phyloP scores from a whole-genome alignment of 2,113 vertebrate species.

The Boulengeromyrus knoepffleri region DNA sequence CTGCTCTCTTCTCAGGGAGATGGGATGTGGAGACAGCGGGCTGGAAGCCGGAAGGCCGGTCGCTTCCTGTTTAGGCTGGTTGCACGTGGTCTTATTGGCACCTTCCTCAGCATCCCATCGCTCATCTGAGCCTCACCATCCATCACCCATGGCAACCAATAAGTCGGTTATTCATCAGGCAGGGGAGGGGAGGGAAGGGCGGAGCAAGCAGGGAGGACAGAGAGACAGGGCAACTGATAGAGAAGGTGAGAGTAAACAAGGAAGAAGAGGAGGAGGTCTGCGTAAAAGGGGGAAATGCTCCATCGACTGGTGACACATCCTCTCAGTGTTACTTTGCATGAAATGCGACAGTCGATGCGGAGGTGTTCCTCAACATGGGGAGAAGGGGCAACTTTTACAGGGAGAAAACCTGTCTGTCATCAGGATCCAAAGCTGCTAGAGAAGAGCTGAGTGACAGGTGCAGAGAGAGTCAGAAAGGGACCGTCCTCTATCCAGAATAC shows the following conservation, averaged over 20 bases:
- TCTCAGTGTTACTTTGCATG: background rate
- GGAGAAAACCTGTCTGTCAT: background rate
- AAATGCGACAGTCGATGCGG: background rate
- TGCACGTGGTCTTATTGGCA: constrained; percentile 67
- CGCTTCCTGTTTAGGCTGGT: constrained; percentile 65
- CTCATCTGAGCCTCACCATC: constrained; percentile 73
- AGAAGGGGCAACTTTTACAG: background rate
- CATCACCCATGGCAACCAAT: constrained; percentile 79
- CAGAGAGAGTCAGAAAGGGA: background rate
- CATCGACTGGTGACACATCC: background rate
- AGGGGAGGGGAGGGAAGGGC: constrained; percentile 24
- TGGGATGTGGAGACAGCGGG: constrained; percentile 27
- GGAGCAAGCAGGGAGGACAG: background rate
- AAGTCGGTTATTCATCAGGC: constrained; percentile 80
- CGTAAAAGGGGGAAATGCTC: background rate
- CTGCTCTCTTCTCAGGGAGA: background rate
- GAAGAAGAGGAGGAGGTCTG: background rate
- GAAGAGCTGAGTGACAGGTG: background rate
- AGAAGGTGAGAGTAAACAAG: background rate
- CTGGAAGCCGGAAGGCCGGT: constrained; percentile 42
- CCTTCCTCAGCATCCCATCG: constrained; percentile 73
- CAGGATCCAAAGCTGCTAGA: background rate
- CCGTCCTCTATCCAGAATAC: background rate
- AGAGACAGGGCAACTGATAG: background rate
- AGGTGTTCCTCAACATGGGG: background rate